Conservation (phyloP, 2,113 vertebrate genomes). For the Oriolus oriolus region DNA sequence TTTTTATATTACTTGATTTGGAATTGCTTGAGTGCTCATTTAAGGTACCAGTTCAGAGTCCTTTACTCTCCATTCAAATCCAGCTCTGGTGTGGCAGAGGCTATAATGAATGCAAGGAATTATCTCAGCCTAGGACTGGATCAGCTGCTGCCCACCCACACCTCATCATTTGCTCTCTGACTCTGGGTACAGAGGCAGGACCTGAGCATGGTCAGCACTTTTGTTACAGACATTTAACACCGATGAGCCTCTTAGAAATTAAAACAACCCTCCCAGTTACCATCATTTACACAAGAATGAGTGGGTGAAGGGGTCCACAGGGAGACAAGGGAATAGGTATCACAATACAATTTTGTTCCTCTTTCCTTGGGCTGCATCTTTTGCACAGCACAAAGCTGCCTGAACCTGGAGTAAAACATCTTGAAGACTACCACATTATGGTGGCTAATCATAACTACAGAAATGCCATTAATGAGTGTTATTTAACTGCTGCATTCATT, state of each 20-base stretch:
- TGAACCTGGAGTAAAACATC: background rate
- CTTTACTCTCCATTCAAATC: background rate
- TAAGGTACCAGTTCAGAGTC: background rate
- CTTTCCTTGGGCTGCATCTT: background rate
- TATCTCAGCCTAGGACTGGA: background rate
- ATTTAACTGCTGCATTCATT: background rate
- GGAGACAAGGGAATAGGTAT: background rate
- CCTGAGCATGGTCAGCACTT: background rate
- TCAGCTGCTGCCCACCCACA: background rate
- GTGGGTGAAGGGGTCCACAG: background rate
- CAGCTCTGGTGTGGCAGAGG: background rate
- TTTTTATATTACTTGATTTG: background rate
- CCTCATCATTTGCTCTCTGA: background rate
- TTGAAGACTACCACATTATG: background rate
- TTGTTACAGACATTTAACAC: background rate
- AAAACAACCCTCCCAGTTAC: background rate
- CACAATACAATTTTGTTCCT: background rate
- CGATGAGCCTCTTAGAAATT: background rate
- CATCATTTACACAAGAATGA: background rate
- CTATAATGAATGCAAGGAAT: background rate
- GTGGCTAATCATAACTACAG: background rate
- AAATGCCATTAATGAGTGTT: background rate
- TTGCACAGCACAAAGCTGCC: background rate
- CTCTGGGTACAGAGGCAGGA: background rate
- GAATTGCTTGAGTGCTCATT: background rate